Evolutionary conservation across 37 sponge, comb jelly and placozoan species (phyloP), one percentile per base, ranked within the genome.

Genomic region (Spongia lamella): DNA sequence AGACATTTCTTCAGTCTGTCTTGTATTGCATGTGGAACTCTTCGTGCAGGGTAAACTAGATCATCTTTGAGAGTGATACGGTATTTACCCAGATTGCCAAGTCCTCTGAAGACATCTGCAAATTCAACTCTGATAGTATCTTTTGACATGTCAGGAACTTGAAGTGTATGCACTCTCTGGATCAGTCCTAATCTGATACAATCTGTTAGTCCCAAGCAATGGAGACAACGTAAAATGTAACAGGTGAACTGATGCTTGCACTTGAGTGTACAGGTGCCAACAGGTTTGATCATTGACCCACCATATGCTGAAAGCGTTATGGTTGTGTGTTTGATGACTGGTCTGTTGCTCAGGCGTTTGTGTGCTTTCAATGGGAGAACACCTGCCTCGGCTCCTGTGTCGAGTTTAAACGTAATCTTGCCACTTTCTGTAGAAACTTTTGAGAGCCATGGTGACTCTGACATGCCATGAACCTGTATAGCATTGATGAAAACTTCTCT

Each of bases 51-150:
- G n/a, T n/a, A n/a, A n/a, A n/a, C n/a, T n/a, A n/a, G n/a, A n/a
- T n/a, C n/a, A n/a, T n/a, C n/a, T n/a, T n/a, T n/a, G n/a, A n/a
- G n/a, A n/a, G n/a, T n/a, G n/a, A n/a, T n/a, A n/a, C n/a, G n/a
- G n/a, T n/a, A n/a, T n/a, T n/a, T n/a, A n/a, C n/a, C n/a, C n/a
- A n/a, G n/a, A n/a, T n/a, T n/a, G n/a, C 73, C 73, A 3, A 73
- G 36, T 5, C 73, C 76, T 29, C 51, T 61, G 63, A 75, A 75
- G 30, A 24, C 33, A 40, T 75, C 76, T 2, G 39, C 49, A 25
- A 61, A 74, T 17, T 75, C 52, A 20, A 15, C 32, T n/a, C n/a
- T n/a, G 1, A 61, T 49, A 1, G 52, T 61, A n/a, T 61, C 51
- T 19, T 61, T 61, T 36, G 31, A 1, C 34, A 75, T 40, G n/a